Evolutionary conservation across 1,140 invertebrate genomes (phyloP).

Genomic region (Acyrthosiphon pisum): DNA sequence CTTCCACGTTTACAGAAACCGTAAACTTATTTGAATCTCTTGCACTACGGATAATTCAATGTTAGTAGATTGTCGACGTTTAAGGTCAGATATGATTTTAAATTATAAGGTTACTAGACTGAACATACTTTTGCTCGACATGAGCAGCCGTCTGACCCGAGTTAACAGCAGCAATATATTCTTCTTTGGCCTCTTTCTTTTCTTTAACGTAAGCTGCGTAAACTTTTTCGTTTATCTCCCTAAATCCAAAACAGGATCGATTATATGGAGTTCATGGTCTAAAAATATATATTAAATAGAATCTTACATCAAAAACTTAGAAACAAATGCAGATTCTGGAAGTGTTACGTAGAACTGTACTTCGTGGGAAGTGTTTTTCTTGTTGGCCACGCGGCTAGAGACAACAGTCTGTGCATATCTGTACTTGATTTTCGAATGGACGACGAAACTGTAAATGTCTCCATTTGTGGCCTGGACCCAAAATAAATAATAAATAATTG

Average conservation of each 20-base stretch:
- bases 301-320: conserved; percentile 70
- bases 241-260: conserved; percentile 58
- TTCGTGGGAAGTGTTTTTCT: conserved; percentile 68
- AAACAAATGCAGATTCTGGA: conserved; percentile 73
- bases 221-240: conserved; percentile 67
- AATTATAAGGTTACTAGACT: not conserved
- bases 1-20: conserved; percentile 70
- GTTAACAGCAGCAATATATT: conserved; percentile 69
- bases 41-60: conserved; percentile 64
- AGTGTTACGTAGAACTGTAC: conserved; percentile 69
- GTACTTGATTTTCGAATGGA: conserved; percentile 68
- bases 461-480: conserved; percentile 31
- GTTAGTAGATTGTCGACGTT: not conserved
- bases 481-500: not conserved
- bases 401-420: conserved; percentile 70
- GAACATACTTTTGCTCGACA: conserved; percentile 65
- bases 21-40: conserved; percentile 73
- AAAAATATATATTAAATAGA: not conserved
- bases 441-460: conserved; percentile 66
- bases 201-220: conserved; percentile 69
- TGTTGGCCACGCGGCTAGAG: conserved; percentile 69
- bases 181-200: conserved; percentile 72
- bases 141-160: conserved; percentile 70
- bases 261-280: not conserved
- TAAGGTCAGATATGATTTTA: not conserved